phyloP scores from a whole-genome alignment of 1,140 invertebrate genomes.

The Bemisia tabaci region DNA sequence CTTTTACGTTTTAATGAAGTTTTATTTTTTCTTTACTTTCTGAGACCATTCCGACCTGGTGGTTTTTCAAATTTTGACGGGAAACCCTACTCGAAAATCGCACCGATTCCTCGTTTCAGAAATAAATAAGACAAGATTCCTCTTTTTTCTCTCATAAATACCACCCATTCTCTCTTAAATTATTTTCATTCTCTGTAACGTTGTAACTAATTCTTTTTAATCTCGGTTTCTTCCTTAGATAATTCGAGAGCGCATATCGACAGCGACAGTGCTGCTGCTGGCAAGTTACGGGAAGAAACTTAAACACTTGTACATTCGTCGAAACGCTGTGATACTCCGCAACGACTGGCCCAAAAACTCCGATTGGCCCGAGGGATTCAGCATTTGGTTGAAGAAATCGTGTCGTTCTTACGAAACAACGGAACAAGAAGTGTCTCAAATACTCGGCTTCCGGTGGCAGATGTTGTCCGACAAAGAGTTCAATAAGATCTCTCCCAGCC shows the following conservation, averaged over 20 bases:
- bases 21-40: no score
- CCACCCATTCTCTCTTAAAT: neutral
- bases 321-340: conserved; percentile 53
- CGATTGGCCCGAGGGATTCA: conserved; percentile 52
- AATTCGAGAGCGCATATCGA: conserved; percentile 64
- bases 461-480: conserved; percentile 60
- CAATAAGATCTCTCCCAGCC: conserved; percentile 25
- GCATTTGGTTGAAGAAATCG: conserved; percentile 45
- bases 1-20: no score
- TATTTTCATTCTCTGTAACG: no score
- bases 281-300: conserved; percentile 49
- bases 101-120: no score
- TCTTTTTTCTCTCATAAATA: no score
- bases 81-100: no score
- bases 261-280: conserved; percentile 59
- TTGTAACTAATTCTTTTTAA: conserved; percentile 3
- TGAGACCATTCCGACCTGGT: no score
- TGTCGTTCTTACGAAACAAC: conserved; percentile 47
- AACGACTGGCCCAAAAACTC: conserved; percentile 52
- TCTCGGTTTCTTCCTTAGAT: conserved; percentile 35
- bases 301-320: conserved; percentile 47
- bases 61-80: no score
- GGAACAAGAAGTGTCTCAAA: conserved; percentile 50
- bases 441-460: conserved; percentile 53
- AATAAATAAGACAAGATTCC: no score